These are phyloP conservation scores for Campaea margaritaria DNA, from an alignment of 2,888 invertebrate genomes.

Conservation along the genomic window DNA sequence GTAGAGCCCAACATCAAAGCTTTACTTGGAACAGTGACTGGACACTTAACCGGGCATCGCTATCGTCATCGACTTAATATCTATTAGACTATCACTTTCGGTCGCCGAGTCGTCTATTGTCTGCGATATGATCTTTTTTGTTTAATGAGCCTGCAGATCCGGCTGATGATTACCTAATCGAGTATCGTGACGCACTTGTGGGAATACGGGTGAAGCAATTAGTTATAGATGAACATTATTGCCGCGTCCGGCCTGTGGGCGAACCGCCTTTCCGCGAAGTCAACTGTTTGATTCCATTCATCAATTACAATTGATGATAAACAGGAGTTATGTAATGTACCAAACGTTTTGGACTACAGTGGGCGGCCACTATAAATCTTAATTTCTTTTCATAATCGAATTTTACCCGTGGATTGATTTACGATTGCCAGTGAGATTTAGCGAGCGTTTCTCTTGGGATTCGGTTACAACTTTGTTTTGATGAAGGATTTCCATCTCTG, in stretches of 20 bases:
- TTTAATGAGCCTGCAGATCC: conserved; percentile 79
- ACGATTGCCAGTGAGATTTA: conserved; percentile 26
- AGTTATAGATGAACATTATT: conserved; percentile 48
- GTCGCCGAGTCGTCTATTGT: conserved; percentile 79
- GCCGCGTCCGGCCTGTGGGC: conserved; percentile 44
- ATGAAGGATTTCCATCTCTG: neutral
- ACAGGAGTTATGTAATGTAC: conserved; percentile 43
- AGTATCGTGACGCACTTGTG: conserved; percentile 72
- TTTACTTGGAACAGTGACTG: conserved; percentile 64
- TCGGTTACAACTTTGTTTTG: conserved; percentile 11
- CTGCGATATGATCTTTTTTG: conserved; percentile 76
- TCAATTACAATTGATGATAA: conserved; percentile 52
- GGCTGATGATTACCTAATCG: conserved; percentile 78
- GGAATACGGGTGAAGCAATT: conserved; percentile 70
- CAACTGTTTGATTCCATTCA: conserved; percentile 52
- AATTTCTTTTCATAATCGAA: conserved; percentile 39
- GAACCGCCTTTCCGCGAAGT: conserved; percentile 48
- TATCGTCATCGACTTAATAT: conserved; percentile 72
- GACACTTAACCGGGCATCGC: conserved; percentile 58
- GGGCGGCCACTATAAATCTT: conserved; percentile 41
- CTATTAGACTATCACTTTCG: conserved; percentile 81
- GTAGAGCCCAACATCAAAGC: conserved; percentile 28
- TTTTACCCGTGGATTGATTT: conserved; percentile 41
- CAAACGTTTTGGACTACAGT: conserved; percentile 35
- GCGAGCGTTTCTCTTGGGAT: conserved; percentile 8